Evolutionary conservation across 2,797 vertebrate species (phyloP).

Genomic region (Australoheros facetus): DNA sequence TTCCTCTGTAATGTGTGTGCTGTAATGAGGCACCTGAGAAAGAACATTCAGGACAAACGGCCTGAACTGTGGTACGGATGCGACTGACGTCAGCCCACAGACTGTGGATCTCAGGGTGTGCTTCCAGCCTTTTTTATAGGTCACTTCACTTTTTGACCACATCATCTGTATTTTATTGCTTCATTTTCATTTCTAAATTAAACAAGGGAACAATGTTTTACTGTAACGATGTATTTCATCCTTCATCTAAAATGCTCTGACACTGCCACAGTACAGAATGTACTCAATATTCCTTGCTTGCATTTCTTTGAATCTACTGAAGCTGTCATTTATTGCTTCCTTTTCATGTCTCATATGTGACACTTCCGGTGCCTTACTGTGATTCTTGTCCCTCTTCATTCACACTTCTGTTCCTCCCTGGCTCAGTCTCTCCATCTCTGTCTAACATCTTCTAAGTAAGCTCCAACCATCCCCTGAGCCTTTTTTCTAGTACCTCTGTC

Average conservation of each 20-base stretch:
- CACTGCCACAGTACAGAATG: neutral
- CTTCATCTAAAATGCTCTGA: neutral
- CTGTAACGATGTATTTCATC: neutral
- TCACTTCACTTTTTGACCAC: neutral
- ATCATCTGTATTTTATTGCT: neutral
- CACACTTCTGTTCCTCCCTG: constrained; percentile 5
- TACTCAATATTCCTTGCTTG: neutral
- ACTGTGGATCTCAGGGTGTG: no score
- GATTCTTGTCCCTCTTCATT: constrained; percentile 12
- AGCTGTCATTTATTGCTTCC: neutral
- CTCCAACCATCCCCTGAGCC: constrained; percentile 24
- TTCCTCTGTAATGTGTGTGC: neutral
- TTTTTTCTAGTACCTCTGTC: constrained; percentile 37
- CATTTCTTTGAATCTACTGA: neutral
- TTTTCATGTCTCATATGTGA: neutral
- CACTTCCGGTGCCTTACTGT: neutral
- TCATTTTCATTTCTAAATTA: neutral
- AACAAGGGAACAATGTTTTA: neutral
- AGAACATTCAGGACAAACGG: neutral
- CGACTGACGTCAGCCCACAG: neutral
- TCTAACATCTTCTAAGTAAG: constrained; percentile 22
- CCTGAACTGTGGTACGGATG: neutral
- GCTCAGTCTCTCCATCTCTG: neutral
- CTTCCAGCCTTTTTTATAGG: no score
- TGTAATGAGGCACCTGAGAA: neutral